phyloP scores from a whole-genome alignment of 2,888 invertebrate species.

The Oscheius sp. region DNA sequence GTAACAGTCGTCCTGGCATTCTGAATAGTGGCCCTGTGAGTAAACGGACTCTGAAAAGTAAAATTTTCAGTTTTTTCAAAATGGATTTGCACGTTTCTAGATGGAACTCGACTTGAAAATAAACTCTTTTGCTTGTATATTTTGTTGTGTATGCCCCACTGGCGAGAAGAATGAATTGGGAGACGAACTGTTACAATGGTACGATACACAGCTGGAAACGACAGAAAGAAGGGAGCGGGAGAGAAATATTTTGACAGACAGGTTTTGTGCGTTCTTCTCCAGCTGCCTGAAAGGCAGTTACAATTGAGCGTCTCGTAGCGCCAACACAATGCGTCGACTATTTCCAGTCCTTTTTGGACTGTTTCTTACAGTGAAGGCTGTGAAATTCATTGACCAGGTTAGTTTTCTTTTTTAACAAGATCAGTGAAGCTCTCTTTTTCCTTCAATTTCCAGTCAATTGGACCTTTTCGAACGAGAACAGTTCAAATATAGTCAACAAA shows the following conservation, averaged over 20 bases:
- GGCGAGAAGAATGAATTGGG: too few species aligned
- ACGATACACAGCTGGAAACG: background rate
- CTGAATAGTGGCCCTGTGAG: too few species aligned
- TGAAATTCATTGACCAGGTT: constrained; percentile 35
- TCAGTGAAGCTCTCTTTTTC: too few species aligned
- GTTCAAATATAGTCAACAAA: background rate
- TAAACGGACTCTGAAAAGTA: too few species aligned
- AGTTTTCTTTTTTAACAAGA: background rate
- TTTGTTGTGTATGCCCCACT: too few species aligned
- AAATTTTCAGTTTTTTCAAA: too few species aligned
- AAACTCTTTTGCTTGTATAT: too few species aligned
- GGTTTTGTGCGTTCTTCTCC: constrained; percentile 34
- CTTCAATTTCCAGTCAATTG: too few species aligned
- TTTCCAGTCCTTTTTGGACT: constrained; percentile 16
- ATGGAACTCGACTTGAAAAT: too few species aligned
- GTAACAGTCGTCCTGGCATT: too few species aligned
- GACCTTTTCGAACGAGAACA: background rate
- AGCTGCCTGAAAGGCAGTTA: background rate
- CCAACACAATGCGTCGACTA: constrained; percentile 22
- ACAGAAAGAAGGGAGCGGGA: background rate
- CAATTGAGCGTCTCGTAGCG: constrained; percentile 19
- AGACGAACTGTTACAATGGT: constrained; percentile 32
- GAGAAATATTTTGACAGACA: constrained; percentile 30
- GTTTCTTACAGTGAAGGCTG: background rate
- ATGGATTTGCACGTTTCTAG: too few species aligned